A percentile compares a stretch with the other conserved stretches of the same genome.
These are phyloP conservation scores for Laupala kohalensis DNA, from an alignment of 1,140 invertebrate genomes.

Conservation along the genomic window DNA sequence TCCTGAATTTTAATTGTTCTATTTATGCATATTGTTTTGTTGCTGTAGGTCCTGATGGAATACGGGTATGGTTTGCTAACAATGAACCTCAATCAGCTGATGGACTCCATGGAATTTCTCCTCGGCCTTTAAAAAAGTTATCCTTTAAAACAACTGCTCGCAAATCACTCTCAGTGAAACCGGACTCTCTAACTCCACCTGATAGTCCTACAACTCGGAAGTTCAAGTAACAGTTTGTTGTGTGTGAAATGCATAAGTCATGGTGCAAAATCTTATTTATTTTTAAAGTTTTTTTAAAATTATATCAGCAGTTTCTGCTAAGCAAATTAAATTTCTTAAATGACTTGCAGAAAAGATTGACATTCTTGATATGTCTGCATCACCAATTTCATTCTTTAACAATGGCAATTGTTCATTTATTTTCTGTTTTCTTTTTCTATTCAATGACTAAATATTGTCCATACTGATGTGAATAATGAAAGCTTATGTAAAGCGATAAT, in stretches of 20 bases:
- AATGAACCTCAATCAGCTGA: slow-evolving; percentile 8
- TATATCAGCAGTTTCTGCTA: not conserved
- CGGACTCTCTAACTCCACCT: slow-evolving; percentile 17
- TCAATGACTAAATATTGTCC: too few species aligned
- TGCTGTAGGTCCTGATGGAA: slow-evolving; percentile 7
- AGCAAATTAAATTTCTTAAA: too few species aligned
- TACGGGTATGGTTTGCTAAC: slow-evolving; percentile 11
- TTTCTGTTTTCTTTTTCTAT: too few species aligned
- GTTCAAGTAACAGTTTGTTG: slow-evolving; percentile 18
- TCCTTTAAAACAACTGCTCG: slow-evolving; percentile 25
- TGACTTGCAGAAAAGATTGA: too few species aligned
- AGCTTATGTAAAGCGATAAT: too few species aligned
- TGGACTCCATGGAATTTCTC: slow-evolving; percentile 35
- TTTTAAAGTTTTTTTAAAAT: not conserved
- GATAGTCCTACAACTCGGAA: slow-evolving; percentile 21
- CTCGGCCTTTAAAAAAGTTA: slow-evolving; percentile 38
- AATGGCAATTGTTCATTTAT: too few species aligned
- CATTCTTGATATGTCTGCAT: too few species aligned
- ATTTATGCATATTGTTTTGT: slow-evolving; percentile 2
- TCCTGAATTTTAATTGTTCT: too few species aligned
- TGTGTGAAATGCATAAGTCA: not conserved
- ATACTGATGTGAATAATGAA: too few species aligned
- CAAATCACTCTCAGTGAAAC: slow-evolving; percentile 11
- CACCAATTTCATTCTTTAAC: too few species aligned
- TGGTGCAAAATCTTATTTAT: not conserved